Conservation (phyloP, 2,888 invertebrate species). For the Ctenicera cuprea region DNA sequence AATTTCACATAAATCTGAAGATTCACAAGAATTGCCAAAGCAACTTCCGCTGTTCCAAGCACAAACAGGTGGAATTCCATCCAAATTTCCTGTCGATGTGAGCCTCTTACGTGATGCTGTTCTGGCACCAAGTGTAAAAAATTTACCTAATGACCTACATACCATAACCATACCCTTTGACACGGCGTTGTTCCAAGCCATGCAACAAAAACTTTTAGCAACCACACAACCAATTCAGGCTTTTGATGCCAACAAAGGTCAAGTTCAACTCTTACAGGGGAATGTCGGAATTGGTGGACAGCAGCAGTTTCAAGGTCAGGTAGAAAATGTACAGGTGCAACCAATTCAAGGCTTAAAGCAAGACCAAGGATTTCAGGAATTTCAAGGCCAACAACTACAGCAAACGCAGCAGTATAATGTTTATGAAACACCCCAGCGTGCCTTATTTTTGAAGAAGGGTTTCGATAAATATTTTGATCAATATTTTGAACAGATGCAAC, state of each 20-base stretch:
- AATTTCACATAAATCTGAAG: background rate
- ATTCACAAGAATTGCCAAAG: background rate
- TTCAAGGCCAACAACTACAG: background rate
- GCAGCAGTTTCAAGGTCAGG: slow-evolving; percentile 24
- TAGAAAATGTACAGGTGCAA: slow-evolving; percentile 26
- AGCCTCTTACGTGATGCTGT: slow-evolving; percentile 56
- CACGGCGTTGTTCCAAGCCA: slow-evolving; percentile 20
- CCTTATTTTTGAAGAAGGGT: slow-evolving; percentile 23
- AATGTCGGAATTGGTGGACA: slow-evolving; percentile 19
- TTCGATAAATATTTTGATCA: slow-evolving; percentile 41
- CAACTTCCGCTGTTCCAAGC: background rate
- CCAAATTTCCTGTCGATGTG: slow-evolving; percentile 54
- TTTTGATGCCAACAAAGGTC: slow-evolving; percentile 24
- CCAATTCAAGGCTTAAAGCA: slow-evolving; percentile 7
- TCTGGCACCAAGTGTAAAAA: slow-evolving; percentile 43
- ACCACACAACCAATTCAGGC: background rate
- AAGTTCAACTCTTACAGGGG: slow-evolving; percentile 15
- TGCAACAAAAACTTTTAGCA: slow-evolving; percentile 28
- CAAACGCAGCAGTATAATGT: slow-evolving; percentile 1
- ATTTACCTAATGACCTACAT: slow-evolving; percentile 7
- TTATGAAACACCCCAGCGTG: background rate
- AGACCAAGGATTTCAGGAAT: background rate
- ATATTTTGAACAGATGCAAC: slow-evolving; percentile 29
- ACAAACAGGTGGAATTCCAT: background rate
- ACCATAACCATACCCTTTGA: slow-evolving; percentile 35